A percentile compares a stretch with the other conserved stretches of the same genome.
Evolutionary conservation across 2,888 invertebrate species (phyloP).

Genomic region (Eilema griseolum): DNA sequence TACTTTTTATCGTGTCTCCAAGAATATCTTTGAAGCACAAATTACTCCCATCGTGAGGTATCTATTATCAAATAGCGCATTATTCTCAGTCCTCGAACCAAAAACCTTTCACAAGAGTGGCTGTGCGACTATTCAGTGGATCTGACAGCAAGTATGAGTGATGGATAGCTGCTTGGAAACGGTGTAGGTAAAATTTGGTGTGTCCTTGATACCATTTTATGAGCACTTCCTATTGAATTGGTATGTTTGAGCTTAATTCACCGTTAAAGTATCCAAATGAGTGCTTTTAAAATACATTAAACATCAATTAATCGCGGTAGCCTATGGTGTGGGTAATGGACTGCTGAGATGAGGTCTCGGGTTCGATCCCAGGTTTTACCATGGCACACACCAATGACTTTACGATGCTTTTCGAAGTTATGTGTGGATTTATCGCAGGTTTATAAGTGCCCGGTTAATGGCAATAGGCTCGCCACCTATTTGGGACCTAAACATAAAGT

Average conservation of each 20-base stretch:
- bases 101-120: constrained; percentile 46
- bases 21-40: constrained; percentile 18
- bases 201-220: constrained; percentile 21
- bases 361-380: too few relatives aligned
- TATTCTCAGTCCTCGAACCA: constrained; percentile 45
- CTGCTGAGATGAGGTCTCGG: too few relatives aligned
- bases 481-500: too few relatives aligned
- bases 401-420: too few relatives aligned
- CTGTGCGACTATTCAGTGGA: constrained; percentile 42
- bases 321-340: too few relatives aligned
- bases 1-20: neutral
- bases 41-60: constrained; percentile 30
- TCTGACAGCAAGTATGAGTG: constrained; percentile 48
- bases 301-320: too few relatives aligned
- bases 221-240: constrained; percentile 17
- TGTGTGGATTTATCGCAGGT: too few relatives aligned
- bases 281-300: neutral
- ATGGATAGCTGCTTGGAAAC: constrained; percentile 37
- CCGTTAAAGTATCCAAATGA: neutral
- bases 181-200: constrained; percentile 24
- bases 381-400: too few relatives aligned
- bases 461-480: too few relatives aligned
- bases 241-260: neutral
- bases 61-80: constrained; percentile 42
- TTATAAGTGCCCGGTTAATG: too few relatives aligned